Evolutionary conservation across 2,888 invertebrate genomes (phyloP), one percentile per base, ranked within the genome.

Genomic region (Andrena minutula): DNA sequence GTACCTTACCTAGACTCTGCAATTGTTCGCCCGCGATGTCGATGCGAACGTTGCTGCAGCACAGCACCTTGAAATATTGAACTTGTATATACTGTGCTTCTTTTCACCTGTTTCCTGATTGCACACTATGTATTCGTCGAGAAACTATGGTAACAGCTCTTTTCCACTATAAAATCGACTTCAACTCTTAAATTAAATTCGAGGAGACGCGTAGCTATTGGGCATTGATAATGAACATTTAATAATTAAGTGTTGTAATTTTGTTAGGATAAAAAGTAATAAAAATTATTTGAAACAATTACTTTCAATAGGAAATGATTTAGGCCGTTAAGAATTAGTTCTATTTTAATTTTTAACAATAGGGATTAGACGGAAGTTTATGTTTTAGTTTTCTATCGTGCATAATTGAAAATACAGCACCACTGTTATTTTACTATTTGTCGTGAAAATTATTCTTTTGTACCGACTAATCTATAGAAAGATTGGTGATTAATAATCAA

Each of bases 31-130:
- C 47, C 12, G 10, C 58, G n/a, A 2, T 69, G 26, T 58, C 41
- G 47, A 49, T 60, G 28, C 8, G 28, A 23, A 32, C 56, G 35
- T 60, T 60, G 47, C 8, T 8, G 6, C 60, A 8, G 16, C 58
- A n/a, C 28, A 7, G 51, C 64, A 56, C 64, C 65, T 74, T 65
- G 58, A 65, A 74, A 74, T 74, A 74, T 74, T 74, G 65, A 74
- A 74, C 47, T 58, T 35, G 23, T 16, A 41, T 41, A 41, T 41
- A 53, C 35, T 23, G 56, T 26, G 58, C 6, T 30, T 28, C 53
- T 28, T 30, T 35, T 35, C 53, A 10, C 56, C 5, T n/a, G 26
- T n/a, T 65, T 56, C 47, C 10, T 12, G 47, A 74, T 74, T 35
- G 23, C 32, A 56, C 32, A 20, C 32, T 35, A 12, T 35, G 32